Evolutionary conservation across 2,113 vertebrate species (phyloP).

Genomic region (Nesogale talazaci): DNA sequence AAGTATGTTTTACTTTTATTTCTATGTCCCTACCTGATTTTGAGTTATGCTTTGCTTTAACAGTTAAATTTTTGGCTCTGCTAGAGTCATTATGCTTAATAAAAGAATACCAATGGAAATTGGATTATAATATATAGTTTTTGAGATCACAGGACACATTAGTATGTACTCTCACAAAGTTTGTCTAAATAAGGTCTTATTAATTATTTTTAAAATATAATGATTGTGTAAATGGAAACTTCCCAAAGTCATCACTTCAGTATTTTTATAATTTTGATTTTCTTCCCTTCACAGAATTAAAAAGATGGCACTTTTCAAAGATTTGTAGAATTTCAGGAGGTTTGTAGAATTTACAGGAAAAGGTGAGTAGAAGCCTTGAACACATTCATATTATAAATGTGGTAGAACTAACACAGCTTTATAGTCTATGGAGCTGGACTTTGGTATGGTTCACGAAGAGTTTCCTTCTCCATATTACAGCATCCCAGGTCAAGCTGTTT

Average conservation of each 20-base stretch:
- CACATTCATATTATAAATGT: background rate
- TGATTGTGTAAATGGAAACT: too few species aligned
- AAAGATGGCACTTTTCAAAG: background rate
- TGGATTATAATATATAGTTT: background rate
- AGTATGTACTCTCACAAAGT: background rate
- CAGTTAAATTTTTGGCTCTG: conserved; percentile 6
- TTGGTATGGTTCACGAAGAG: background rate
- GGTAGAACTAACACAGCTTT: background rate
- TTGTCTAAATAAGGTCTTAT: too few species aligned
- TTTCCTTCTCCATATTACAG: background rate
- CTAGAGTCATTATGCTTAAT: background rate
- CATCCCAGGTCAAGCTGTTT: background rate
- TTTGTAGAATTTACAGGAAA: background rate
- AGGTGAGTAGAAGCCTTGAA: background rate
- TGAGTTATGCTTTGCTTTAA: background rate
- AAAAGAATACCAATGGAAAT: background rate
- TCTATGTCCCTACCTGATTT: background rate
- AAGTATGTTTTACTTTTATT: background rate
- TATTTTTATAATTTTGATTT: background rate
- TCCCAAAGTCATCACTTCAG: background rate
- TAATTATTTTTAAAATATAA: too few species aligned
- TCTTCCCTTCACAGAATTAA: background rate
- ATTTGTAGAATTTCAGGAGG: background rate
- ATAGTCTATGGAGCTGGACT: background rate
- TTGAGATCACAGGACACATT: background rate